These are phyloP conservation scores for Ctenosaura bakeri DNA, from an alignment of 2,797 vertebrate genomes.

Conservation along the genomic window DNA sequence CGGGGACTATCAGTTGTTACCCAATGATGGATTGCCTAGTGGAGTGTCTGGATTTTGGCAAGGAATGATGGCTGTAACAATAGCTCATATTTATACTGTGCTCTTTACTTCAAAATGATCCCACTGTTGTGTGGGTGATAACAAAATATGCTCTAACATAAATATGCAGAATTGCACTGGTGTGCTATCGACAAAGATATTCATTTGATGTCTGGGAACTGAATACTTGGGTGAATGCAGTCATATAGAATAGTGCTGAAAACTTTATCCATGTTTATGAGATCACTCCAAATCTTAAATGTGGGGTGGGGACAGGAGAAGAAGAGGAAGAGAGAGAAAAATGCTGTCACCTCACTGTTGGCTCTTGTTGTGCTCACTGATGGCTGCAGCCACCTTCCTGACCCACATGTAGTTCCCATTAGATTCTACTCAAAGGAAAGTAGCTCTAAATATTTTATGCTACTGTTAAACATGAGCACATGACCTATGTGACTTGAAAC, in stretches of 20 bases:
- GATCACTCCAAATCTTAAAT: not conserved
- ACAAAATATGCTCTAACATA: not conserved
- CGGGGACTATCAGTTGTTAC: conserved; percentile 39
- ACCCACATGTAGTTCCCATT: too few relatives aligned
- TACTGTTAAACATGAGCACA: not conserved
- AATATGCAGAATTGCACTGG: not conserved
- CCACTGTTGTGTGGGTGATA: not conserved
- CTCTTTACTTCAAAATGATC: conserved; percentile 29
- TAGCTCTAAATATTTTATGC: not conserved
- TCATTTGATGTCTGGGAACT: not conserved
- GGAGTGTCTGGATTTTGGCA: conserved; percentile 45
- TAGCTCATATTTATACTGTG: not conserved
- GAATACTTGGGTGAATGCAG: not conserved
- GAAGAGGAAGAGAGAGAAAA: too few relatives aligned
- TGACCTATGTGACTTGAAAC: too few relatives aligned
- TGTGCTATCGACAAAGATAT: not conserved
- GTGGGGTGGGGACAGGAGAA: too few relatives aligned
- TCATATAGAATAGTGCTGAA: not conserved
- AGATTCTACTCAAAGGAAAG: too few relatives aligned
- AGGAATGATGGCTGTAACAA: conserved; percentile 17
- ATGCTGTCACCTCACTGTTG: too few relatives aligned
- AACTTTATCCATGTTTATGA: not conserved
- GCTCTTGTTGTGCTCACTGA: too few relatives aligned
- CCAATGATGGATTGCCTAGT: conserved; percentile 46
- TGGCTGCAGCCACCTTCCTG: too few relatives aligned